A percentile compares a stretch with the other conserved stretches of the same genome.
These are phyloP conservation scores for Cebus imitator DNA, from an alignment of 2,113 vertebrate species.

Conservation along the genomic window DNA sequence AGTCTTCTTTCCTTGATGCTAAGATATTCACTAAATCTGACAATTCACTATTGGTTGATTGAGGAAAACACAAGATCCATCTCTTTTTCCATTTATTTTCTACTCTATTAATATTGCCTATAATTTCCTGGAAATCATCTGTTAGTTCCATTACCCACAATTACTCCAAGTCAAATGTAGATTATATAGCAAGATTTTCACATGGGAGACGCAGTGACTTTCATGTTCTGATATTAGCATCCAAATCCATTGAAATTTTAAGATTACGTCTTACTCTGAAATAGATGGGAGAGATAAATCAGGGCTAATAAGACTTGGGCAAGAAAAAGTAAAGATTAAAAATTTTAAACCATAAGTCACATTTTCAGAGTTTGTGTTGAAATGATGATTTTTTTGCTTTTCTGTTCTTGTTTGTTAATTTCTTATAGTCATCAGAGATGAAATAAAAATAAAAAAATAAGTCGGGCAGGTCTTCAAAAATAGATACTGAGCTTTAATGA, in stretches of 20 bases:
- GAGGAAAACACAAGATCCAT: background rate
- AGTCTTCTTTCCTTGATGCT: background rate
- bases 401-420: background rate
- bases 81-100: background rate
- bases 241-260: background rate
- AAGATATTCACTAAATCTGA: background rate
- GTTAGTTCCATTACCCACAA: background rate
- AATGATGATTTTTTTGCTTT: slow-evolving; percentile 12
- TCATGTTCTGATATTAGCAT: background rate
- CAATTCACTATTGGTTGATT: background rate
- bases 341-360: background rate
- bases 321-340: background rate
- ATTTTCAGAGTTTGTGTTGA: background rate
- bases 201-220: background rate
- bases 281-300: background rate
- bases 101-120: background rate
- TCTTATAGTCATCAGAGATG: background rate
- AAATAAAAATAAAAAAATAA: background rate
- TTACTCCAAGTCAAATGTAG: background rate
- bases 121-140: background rate
- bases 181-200: background rate
- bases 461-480: background rate
- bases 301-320: background rate
- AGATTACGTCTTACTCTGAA: background rate
- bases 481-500: background rate